These are phyloP conservation scores for Carcharodon carcharias DNA, from an alignment of 2,797 vertebrate genomes.

Conservation along the genomic window DNA sequence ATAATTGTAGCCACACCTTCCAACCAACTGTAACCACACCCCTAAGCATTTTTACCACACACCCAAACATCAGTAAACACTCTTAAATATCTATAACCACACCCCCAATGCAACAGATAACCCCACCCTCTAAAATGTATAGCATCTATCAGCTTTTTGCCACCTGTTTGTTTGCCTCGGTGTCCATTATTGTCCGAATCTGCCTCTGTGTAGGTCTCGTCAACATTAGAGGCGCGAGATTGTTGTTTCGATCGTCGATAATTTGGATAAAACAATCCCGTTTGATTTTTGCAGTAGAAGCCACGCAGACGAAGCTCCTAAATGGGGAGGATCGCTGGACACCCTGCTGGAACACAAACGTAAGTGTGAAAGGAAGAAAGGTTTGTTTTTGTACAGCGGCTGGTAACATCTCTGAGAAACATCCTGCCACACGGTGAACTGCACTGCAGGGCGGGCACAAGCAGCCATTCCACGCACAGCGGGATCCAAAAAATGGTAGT, in stretches of 20 bases:
- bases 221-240: not conserved
- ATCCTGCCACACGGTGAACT: not conserved
- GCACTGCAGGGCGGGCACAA: not conserved
- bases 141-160: not conserved
- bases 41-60: not conserved
- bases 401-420: not conserved
- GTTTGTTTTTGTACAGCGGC: not conserved
- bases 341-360: not conserved
- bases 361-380: not conserved
- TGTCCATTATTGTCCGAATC: not conserved
- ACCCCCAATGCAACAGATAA: not conserved
- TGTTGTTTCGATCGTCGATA: not conserved
- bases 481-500: not conserved
- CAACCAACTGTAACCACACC: not conserved
- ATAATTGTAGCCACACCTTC: not conserved
- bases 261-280: not conserved
- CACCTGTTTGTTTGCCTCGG: not conserved
- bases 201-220: too few species aligned
- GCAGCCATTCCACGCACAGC: not conserved
- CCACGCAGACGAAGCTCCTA: not conserved
- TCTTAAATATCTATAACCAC: not conserved
- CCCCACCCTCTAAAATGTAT: not conserved
- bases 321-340: not conserved
- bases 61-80: not conserved
- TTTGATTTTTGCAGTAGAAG: not conserved